phyloP scores from a whole-genome alignment of 2,888 invertebrate species.

The Cordylochernes scorpioides region DNA sequence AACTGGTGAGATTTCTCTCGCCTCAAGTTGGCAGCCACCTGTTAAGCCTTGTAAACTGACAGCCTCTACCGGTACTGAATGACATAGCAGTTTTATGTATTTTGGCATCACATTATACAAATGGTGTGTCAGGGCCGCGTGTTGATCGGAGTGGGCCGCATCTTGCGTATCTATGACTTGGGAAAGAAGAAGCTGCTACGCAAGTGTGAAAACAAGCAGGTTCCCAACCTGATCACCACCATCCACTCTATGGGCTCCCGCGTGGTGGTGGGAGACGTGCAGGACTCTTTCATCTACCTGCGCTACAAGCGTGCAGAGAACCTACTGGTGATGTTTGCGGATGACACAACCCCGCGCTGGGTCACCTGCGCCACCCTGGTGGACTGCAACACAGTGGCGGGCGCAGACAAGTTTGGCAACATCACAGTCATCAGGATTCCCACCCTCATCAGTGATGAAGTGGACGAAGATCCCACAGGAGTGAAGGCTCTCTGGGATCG shows the following conservation, averaged over 20 bases:
- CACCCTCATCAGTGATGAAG: constrained; percentile 74
- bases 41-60: too few relatives aligned
- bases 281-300: constrained; percentile 86
- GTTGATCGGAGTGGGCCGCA: constrained; percentile 68
- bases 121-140: constrained; percentile 79
- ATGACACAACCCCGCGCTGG: constrained; percentile 91
- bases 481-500: constrained; percentile 79
- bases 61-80: too few relatives aligned
- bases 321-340: constrained; percentile 88
- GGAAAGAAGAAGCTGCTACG: constrained; percentile 83
- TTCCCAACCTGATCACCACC: constrained; percentile 76
- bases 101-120: too few relatives aligned
- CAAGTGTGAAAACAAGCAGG: constrained; percentile 94
- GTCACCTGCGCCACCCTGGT: constrained; percentile 58
- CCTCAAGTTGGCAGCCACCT: too few relatives aligned
- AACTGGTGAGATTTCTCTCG: too few relatives aligned
- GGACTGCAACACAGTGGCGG: constrained; percentile 85
- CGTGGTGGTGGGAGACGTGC: constrained; percentile 78
- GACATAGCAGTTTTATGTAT: too few relatives aligned
- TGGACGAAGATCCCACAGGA: constrained; percentile 96
- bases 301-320: constrained; percentile 76
- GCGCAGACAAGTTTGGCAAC: constrained; percentile 94
- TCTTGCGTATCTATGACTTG: constrained; percentile 75
- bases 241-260: constrained; percentile 81
- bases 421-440: constrained; percentile 68